A percentile compares a stretch with the other conserved stretches of the same genome.
phyloP scores from a whole-genome alignment of 2,797 vertebrate species.

The Rhynchonycteris naso region DNA sequence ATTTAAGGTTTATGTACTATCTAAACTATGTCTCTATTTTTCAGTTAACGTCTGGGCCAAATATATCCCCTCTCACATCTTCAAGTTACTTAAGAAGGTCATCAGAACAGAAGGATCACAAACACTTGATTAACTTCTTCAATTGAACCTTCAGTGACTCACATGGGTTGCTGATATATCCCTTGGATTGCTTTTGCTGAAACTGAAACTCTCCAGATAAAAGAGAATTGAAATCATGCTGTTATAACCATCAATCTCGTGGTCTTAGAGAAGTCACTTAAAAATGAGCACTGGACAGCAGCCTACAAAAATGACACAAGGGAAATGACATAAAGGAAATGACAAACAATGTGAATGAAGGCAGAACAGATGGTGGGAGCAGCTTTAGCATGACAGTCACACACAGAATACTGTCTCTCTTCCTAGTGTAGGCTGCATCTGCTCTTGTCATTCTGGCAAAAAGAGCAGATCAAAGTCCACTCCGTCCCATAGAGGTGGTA shows the following conservation, averaged over 20 bases:
- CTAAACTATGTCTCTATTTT: background rate
- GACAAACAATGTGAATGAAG: slow-evolving; percentile 86
- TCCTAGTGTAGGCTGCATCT: slow-evolving; percentile 56
- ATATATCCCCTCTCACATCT: background rate
- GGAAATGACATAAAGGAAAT: slow-evolving; percentile 82
- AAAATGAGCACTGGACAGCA: slow-evolving; percentile 75
- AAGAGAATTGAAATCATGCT: slow-evolving; percentile 80
- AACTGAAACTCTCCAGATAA: slow-evolving; percentile 77
- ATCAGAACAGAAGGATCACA: slow-evolving; percentile 60
- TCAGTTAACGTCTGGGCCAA: background rate
- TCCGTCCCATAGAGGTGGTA: background rate
- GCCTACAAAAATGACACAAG: slow-evolving; percentile 70
- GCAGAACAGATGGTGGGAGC: slow-evolving; percentile 84
- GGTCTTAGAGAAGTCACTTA: slow-evolving; percentile 78
- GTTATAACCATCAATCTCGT: slow-evolving; percentile 79
- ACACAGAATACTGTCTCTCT: slow-evolving; percentile 68
- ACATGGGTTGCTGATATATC: slow-evolving; percentile 66
- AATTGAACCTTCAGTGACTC: slow-evolving; percentile 38
- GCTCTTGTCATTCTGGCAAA: slow-evolving; percentile 62
- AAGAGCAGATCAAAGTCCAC: slow-evolving; percentile 45
- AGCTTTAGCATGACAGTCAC: slow-evolving; percentile 78
- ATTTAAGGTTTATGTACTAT: background rate
- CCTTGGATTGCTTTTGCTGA: slow-evolving; percentile 64
- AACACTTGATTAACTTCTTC: slow-evolving; percentile 75
- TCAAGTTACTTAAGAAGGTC: slow-evolving; percentile 61